These are phyloP conservation scores for Stratiolaelaps scimitus DNA, from an alignment of 1,140 invertebrate genomes.

Conservation along the genomic window DNA sequence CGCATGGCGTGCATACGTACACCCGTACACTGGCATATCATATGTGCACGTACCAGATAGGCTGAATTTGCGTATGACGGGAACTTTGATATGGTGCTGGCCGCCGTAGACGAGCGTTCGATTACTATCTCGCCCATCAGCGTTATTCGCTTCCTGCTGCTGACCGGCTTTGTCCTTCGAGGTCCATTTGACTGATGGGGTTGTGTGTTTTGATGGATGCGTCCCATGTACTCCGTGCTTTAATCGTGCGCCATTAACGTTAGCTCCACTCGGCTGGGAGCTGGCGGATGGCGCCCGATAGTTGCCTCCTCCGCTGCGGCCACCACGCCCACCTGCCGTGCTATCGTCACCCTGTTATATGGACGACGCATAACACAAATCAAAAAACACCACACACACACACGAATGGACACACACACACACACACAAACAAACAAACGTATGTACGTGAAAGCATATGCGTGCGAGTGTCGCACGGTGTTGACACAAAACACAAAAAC, in stretches of 20 bases:
- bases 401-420: no score
- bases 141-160: no score
- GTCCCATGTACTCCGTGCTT: neutral
- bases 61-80: constrained; percentile 14
- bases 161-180: neutral
- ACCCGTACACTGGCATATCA: no score
- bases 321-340: neutral
- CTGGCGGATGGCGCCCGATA: constrained; percentile 13
- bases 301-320: constrained; percentile 10
- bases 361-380: no score
- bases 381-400: no score
- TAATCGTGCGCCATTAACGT: neutral
- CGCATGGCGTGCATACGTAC: no score
- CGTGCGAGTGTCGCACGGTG: no score
- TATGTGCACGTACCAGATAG: constrained; percentile 19
- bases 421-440: no score
- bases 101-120: neutral
- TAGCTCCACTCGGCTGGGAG: constrained; percentile 3
- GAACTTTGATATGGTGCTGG: constrained; percentile 19
- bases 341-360: constrained; percentile 5
- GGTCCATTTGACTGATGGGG: constrained; percentile 18
- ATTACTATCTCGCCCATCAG: no score
- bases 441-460: no score
- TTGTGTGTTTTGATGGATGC: constrained; percentile 12
- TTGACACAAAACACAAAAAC: no score